Evolutionary conservation across 2,888 invertebrate species (phyloP).

Genomic region (Seira ritae): DNA sequence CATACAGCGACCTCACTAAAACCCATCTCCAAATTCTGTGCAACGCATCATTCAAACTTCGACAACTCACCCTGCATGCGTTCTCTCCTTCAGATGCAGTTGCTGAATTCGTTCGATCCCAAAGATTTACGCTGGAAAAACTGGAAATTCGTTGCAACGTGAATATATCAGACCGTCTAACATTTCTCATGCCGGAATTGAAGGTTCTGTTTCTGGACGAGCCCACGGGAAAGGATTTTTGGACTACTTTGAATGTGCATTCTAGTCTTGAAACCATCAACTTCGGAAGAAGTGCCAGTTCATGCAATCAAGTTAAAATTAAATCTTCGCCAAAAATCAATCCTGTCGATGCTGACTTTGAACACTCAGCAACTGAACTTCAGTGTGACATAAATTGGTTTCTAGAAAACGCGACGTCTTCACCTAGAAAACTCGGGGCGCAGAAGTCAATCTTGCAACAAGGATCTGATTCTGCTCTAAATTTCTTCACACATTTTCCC

Average conservation of each 20-base stretch:
- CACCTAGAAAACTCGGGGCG: slow-evolving; percentile 16
- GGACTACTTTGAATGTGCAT: slow-evolving; percentile 58
- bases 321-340: slow-evolving; percentile 45
- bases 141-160: slow-evolving; percentile 54
- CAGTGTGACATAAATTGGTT: slow-evolving; percentile 62
- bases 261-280: slow-evolving; percentile 50
- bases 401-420: slow-evolving; percentile 40
- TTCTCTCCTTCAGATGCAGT: slow-evolving; percentile 52
- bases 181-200: slow-evolving; percentile 56
- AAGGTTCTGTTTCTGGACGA: slow-evolving; percentile 55
- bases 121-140: slow-evolving; percentile 56
- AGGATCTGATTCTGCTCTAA: slow-evolving; percentile 53
- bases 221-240: slow-evolving; percentile 51
- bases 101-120: slow-evolving; percentile 53
- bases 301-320: slow-evolving; percentile 51
- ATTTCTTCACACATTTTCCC: slow-evolving; percentile 57
- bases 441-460: slow-evolving; percentile 60
- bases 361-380: slow-evolving; percentile 59
- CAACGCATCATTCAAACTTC: slow-evolving; percentile 57
- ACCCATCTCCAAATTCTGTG: slow-evolving; percentile 60
- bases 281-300: slow-evolving; percentile 48
- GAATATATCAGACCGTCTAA: slow-evolving; percentile 58
- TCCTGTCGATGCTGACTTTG: slow-evolving; percentile 49
- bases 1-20: slow-evolving; percentile 44
- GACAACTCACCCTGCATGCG: slow-evolving; percentile 28